A percentile compares a stretch with the other conserved stretches of the same genome.
Evolutionary conservation across 2,888 invertebrate species (phyloP).

Genomic region (Mamestra brassicae): DNA sequence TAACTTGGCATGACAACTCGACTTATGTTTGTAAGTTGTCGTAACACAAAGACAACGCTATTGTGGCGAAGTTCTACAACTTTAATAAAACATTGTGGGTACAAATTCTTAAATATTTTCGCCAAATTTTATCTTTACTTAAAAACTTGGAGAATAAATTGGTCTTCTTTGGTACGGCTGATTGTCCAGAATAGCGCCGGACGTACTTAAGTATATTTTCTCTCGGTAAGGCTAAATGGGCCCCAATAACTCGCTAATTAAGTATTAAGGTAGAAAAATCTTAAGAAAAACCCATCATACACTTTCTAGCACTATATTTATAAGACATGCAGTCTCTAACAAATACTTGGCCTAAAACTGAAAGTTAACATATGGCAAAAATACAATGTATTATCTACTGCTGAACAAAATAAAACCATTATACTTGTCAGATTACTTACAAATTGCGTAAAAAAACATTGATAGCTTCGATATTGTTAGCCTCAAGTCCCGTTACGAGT

Average conservation of each 20-base stretch:
- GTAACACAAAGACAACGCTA: slow-evolving; percentile 33
- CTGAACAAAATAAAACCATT: slow-evolving; percentile 22
- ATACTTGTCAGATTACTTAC: slow-evolving; percentile 38
- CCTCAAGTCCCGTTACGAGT: slow-evolving; percentile 47
- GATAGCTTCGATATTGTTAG: slow-evolving; percentile 48
- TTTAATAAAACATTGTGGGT: slow-evolving; percentile 47
- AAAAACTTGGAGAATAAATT: slow-evolving; percentile 38
- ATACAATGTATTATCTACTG: slow-evolving; percentile 4
- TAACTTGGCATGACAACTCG: slow-evolving; percentile 42
- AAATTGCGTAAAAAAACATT: slow-evolving; percentile 48
- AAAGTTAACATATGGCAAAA: not conserved
- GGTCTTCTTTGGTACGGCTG: not conserved
- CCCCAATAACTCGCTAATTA: slow-evolving; percentile 4
- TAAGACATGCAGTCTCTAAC: not conserved
- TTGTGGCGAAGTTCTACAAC: slow-evolving; percentile 37
- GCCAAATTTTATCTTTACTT: slow-evolving; percentile 11
- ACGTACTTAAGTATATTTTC: not conserved
- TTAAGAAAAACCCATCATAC: not conserved
- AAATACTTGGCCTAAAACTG: not conserved
- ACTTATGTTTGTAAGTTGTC: slow-evolving; percentile 37
- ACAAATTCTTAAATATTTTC: slow-evolving; percentile 38
- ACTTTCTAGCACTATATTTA: not conserved
- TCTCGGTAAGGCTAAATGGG: not conserved
- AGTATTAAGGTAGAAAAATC: not conserved
- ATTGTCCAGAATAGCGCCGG: not conserved